These are phyloP conservation scores for Bombyx mori DNA, from an alignment of 1,140 invertebrate genomes.

Conservation along the genomic window ASM3026992v2 NC_085111.1:3511001-3511500, in stretches of 20 bases:
- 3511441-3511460: constrained; percentile 50
- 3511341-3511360: constrained; percentile 47
- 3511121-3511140: constrained; percentile 60
- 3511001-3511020: constrained; percentile 58
- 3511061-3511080: constrained; percentile 56
- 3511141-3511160: constrained; percentile 48
- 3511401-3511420: constrained; percentile 56
- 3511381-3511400: constrained; percentile 64
- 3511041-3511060: constrained; percentile 61
- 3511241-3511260: constrained; percentile 21
- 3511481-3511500: constrained; percentile 61
- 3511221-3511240: constrained; percentile 10
- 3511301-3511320: constrained; percentile 37
- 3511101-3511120: constrained; percentile 60
- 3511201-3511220: constrained; percentile 8
- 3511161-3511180: constrained; percentile 23
- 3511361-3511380: constrained; percentile 34
- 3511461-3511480: constrained; percentile 59
- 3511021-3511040: constrained; percentile 53
- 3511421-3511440: constrained; percentile 55
- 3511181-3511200: constrained; percentile 15
- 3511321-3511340: constrained; percentile 41
- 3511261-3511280: constrained; percentile 46
- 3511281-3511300: constrained; percentile 38
- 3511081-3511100: constrained; percentile 51